Evolutionary conservation across 2,888 invertebrate species (phyloP), one percentile per base, ranked within the genome.

Genomic region (Tromatobia lineatoria): DNA sequence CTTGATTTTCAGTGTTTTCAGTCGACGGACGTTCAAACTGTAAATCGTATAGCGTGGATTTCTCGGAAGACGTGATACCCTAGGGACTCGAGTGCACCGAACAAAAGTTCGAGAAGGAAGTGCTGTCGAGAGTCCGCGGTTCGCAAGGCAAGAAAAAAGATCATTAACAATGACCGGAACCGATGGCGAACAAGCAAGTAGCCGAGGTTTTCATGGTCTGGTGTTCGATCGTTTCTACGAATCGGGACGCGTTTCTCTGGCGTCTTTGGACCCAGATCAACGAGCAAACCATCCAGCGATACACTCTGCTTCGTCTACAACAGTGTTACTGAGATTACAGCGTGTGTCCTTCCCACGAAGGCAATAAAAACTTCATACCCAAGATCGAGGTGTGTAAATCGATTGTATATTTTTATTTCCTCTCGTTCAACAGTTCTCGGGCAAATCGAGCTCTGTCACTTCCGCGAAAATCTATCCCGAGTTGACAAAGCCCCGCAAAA

Each of bases 341-440:
- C 64, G 69, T 59, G 50, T 59, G 61, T 20, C 47, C 66, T 29
- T 47, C 59, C 47, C 57, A 18, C 64, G 25, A 74, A 18, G n/a
- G 0, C 25, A 4, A 59, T 52, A 80, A 74, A 74, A 71, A 78
- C 25, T 13, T 34, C n/a, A 38, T 47, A 23, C 45, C 47, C 20
- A 45, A 61, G 79, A 81, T 80, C 69, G 59, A 80, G 66, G 82
- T 86, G 86, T 86, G 84, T 67, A 77, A 85, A 82, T 86, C 86
- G 85, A 85, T 82, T 70, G 82, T 73, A 57, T 13, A 25, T 42
- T 45, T 57, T 73, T 57, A 57, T 71, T 42, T n/a, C 15, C 7
- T 4, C n/a, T 23, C 42, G 23, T n/a, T 38, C 15, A 23, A 57
- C 54, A 57, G 42, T 45, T 25, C 38, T 57, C 42, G 10, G 42